Conservation (phyloP, 2,113 vertebrate genomes). For the Megaleporinus macrocephalus region DNA sequence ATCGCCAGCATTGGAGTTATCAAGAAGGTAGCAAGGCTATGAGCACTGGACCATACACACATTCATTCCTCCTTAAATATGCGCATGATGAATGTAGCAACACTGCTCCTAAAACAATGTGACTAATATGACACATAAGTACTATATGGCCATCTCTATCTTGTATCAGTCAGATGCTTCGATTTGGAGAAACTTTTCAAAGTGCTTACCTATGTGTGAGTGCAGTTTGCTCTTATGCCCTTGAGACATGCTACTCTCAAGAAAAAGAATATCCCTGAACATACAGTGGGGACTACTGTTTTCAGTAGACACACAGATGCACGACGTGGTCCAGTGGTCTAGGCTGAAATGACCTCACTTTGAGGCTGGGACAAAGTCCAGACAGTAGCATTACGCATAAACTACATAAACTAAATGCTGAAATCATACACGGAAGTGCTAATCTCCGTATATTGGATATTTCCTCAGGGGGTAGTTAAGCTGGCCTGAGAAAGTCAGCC, state of each 20-base stretch:
- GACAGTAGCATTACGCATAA: neutral
- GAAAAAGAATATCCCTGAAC: neutral
- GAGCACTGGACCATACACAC: neutral
- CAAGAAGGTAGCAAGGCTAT: neutral
- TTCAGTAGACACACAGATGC: neutral
- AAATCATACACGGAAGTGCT: too few relatives aligned
- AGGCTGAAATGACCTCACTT: neutral
- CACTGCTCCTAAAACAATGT: neutral
- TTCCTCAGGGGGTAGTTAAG: too few relatives aligned
- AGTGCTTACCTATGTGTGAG: neutral
- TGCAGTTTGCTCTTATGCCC: neutral
- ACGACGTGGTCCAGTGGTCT: neutral
- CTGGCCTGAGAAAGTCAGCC: too few relatives aligned
- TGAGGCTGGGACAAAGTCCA: neutral
- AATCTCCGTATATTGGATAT: too few relatives aligned
- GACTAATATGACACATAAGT: neutral
- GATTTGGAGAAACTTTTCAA: neutral
- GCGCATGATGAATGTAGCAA: neutral
- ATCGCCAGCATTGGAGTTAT: neutral
- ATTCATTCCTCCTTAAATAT: neutral
- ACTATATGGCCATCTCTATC: neutral
- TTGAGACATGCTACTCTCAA: neutral
- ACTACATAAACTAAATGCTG: too few relatives aligned
- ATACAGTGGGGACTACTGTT: neutral
- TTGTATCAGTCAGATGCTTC: neutral